phyloP scores from a whole-genome alignment of 2,797 vertebrate species.

The Platalea minor region DNA sequence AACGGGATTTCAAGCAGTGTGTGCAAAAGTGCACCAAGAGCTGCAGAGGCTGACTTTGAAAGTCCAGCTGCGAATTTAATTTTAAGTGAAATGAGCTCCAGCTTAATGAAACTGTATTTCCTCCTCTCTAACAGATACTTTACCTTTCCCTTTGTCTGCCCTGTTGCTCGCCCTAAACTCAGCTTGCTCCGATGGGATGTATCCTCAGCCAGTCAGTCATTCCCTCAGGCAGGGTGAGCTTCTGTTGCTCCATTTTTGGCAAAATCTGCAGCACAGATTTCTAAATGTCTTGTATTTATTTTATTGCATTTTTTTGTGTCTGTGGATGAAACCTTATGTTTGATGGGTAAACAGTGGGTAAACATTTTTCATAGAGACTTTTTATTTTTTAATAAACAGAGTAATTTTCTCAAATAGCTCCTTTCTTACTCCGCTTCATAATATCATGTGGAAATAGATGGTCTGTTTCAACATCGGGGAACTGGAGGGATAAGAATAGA shows the following conservation, averaged over 20 bases:
- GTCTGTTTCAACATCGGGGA: conserved; percentile 57
- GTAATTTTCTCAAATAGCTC: conserved; percentile 59
- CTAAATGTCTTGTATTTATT: conserved; percentile 53
- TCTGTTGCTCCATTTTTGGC: conserved; percentile 60
- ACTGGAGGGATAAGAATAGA: conserved; percentile 68
- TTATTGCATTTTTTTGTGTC: conserved; percentile 51
- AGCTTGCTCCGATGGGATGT: neutral
- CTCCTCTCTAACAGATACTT: neutral
- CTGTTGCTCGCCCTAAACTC: neutral
- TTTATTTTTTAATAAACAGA: conserved; percentile 60
- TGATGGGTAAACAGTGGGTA: conserved; percentile 58
- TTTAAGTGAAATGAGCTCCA: neutral
- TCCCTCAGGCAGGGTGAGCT: conserved; percentile 47
- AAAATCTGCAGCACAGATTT: conserved; percentile 63
- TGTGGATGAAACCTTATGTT: conserved; percentile 60
- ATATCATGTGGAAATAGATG: conserved; percentile 68
- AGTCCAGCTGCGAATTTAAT: conserved; percentile 18
- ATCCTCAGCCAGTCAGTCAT: neutral
- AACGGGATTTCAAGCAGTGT: neutral
- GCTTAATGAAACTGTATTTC: conserved; percentile 29
- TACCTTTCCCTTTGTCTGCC: conserved; percentile 11
- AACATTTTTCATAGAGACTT: conserved; percentile 63
- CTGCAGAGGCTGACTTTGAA: conserved; percentile 2
- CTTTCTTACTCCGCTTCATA: conserved; percentile 54
- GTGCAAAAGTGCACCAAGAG: neutral